These are phyloP conservation scores for Chiloscyllium punctatum DNA, from an alignment of 2,797 vertebrate species.

Conservation along the genomic window DNA sequence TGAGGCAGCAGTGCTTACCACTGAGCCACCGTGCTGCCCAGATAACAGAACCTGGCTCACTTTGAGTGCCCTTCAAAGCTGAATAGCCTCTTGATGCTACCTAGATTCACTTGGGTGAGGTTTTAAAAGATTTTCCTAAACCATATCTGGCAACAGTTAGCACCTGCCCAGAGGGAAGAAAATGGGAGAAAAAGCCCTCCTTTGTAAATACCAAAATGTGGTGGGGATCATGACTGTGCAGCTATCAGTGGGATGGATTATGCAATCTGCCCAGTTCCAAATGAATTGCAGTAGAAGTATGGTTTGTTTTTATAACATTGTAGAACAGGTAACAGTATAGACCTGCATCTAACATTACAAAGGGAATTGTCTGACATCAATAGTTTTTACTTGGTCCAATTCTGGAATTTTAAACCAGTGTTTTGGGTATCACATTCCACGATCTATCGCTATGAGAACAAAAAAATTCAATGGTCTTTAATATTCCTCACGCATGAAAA, in stretches of 20 bases:
- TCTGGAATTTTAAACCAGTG: not conserved
- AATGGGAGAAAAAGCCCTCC: not conserved
- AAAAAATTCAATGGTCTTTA: not conserved
- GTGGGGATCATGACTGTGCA: not conserved
- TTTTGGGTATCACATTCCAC: not conserved
- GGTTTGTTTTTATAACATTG: not conserved
- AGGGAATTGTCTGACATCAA: not conserved
- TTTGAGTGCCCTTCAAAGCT: not conserved
- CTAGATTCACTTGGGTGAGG: not conserved
- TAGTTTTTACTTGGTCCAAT: not conserved
- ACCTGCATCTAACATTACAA: not conserved
- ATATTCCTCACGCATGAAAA: not conserved
- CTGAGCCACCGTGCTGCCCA: too few species aligned
- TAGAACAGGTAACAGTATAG: not conserved
- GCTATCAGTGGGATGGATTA: not conserved
- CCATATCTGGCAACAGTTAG: not conserved
- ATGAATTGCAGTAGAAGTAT: not conserved
- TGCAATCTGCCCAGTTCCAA: not conserved
- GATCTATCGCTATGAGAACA: not conserved
- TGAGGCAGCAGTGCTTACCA: too few species aligned
- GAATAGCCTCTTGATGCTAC: not conserved
- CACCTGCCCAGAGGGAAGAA: not conserved
- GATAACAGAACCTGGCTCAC: not conserved
- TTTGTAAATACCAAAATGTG: not conserved
- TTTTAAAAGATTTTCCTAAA: not conserved